Evolutionary conservation across 2,113 vertebrate genomes (phyloP), one percentile per base, ranked within the genome.

Genomic region (Seriola aureovittata): DNA sequence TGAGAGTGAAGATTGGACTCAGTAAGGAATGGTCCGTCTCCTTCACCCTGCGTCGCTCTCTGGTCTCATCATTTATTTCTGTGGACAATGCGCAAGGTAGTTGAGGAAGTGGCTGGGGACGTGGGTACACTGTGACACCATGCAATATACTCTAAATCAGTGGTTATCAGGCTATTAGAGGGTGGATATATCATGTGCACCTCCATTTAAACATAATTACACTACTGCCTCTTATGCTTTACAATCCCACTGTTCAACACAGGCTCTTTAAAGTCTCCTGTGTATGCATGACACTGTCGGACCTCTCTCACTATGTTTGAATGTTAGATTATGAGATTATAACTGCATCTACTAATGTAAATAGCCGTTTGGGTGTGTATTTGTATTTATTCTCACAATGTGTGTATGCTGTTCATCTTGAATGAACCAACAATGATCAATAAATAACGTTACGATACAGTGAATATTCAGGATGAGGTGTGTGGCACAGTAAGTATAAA

Each of bases 331-430:
- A 75, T 74, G 77, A 91, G 64, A 92, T 87, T 70, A 68, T 76
- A 75, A 85, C 36, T 78, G 71, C 85, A 84, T 85, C 62, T 79
- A 70, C 44, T 71, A 34, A 55, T 94, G 88, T 92, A 87, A 91
- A 87, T 91, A 90, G 13, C 38, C 21, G 23, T 64, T 57, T 84
- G 65, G 84, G 32, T 82, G 78, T 91, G 73, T 88, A 87, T 93
- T 93, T 93, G 73, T 95, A 94, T 95, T 95, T 95, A 94, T 95
- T 95, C 76, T 85, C 80, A 75, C 66, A 81, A 74, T 86, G 67
- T 88, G 83, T 93, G 88, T 85, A 83, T 82, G 85, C 52, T 86
- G 63, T 84, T 83, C 48, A 48, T 70, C 65, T 64, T 54, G 52
- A 85, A 71, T 78, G 40, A 85, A 75, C 88, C 80, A 71, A 60